Conservation (phyloP, 2,113 vertebrate species). For the Turnix velox region DNA sequence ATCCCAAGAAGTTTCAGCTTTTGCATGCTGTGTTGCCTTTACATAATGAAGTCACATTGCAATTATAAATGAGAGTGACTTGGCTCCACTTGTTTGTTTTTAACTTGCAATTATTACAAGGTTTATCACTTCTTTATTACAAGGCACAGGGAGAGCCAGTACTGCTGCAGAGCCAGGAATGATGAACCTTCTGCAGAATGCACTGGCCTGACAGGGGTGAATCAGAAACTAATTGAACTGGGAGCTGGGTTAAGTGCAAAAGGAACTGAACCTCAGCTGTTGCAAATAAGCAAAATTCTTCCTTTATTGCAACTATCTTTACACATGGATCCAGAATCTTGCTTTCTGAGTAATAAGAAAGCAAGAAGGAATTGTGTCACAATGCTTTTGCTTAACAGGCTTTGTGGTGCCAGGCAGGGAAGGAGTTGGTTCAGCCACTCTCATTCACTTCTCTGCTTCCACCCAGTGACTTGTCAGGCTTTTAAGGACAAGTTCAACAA, state of each 20-base stretch:
- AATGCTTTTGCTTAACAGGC: not conserved
- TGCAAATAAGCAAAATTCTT: not conserved
- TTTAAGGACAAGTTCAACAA: not conserved
- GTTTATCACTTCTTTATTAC: slow-evolving; percentile 56
- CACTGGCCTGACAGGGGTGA: slow-evolving; percentile 23
- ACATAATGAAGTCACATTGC: slow-evolving; percentile 54
- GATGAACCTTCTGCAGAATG: slow-evolving; percentile 55
- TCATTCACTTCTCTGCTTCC: not conserved
- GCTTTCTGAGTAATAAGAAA: not conserved
- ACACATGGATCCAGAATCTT: not conserved
- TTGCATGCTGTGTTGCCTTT: slow-evolving; percentile 2
- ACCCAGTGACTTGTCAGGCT: not conserved
- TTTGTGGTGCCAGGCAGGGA: not conserved
- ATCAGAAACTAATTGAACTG: slow-evolving; percentile 51
- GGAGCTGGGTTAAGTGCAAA: slow-evolving; percentile 27
- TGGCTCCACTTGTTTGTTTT: slow-evolving; percentile 33
- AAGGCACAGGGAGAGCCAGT: slow-evolving; percentile 22
- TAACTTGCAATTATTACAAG: slow-evolving; percentile 41
- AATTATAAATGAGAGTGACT: slow-evolving; percentile 56
- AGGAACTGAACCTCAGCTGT: slow-evolving; percentile 18
- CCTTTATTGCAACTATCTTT: not conserved
- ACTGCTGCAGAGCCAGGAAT: slow-evolving; percentile 22
- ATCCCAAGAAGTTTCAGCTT: slow-evolving; percentile 32
- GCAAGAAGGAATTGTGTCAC: not conserved
- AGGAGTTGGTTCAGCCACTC: not conserved